Evolutionary conservation across 37 sponge, comb jelly and placozoan species (phyloP).

Genomic region (Ianthella basta): DNA sequence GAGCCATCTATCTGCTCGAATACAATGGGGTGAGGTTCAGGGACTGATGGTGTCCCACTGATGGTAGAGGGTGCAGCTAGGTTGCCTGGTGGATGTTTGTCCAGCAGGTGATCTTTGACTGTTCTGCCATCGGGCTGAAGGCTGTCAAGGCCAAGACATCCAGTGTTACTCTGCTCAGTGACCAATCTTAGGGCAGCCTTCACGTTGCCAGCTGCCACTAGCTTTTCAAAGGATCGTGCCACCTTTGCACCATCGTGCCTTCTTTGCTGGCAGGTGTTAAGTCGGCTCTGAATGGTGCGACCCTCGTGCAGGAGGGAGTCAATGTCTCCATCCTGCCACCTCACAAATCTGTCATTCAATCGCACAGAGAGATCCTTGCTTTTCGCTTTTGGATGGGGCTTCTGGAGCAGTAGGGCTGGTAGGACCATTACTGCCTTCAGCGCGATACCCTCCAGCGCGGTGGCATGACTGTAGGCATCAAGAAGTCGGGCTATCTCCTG

Average conservation of each 20-base stretch:
- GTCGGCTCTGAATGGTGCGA: not conserved
- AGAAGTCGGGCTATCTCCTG: no score
- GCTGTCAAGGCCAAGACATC: not conserved
- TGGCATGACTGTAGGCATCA: no score
- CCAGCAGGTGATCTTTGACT: constrained; percentile 5
- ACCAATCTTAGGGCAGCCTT: constrained; percentile 7
- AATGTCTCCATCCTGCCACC: not conserved
- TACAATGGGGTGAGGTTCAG: not conserved
- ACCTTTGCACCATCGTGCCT: not conserved
- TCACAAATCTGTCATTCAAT: not conserved
- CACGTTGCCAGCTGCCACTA: constrained; percentile 2
- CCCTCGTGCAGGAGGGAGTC: not conserved
- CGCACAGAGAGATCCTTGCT: not conserved
- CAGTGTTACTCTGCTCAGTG: not conserved
- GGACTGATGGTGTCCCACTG: not conserved
- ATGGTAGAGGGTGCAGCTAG: not conserved
- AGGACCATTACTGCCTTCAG: constrained; percentile 13
- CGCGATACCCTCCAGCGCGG: no score
- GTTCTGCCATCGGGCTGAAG: not conserved
- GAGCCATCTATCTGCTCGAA: not conserved
- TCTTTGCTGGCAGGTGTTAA: not conserved
- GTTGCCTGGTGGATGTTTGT: not conserved
- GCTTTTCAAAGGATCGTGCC: constrained; percentile 1
- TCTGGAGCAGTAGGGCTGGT: not conserved
- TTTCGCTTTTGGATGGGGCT: not conserved